Conservation (phyloP, 2,888 invertebrate species). For the Cremastobaeus sp. region DNA sequence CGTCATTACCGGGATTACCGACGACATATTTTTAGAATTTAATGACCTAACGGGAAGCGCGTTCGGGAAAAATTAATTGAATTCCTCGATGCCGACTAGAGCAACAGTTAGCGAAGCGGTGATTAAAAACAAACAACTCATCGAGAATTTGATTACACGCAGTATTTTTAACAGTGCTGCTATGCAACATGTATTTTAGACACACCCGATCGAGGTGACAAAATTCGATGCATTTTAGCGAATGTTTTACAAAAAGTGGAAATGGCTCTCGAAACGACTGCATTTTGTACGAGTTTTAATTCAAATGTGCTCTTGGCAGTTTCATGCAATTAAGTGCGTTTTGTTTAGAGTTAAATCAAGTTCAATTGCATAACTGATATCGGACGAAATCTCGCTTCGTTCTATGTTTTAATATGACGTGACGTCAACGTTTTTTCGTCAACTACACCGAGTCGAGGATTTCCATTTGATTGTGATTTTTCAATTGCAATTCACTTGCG, state of each 20-base stretch:
- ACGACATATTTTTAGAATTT: constrained; percentile 32
- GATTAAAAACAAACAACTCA: constrained; percentile 51
- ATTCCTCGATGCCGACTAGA: constrained; percentile 23
- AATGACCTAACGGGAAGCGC: constrained; percentile 9
- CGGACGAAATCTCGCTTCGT: constrained; percentile 9
- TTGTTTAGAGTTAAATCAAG: constrained; percentile 48
- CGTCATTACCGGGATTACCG: constrained; percentile 33
- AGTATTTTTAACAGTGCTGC: constrained; percentile 1
- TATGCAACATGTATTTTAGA: constrained; percentile 22
- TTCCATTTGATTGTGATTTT: too few species aligned
- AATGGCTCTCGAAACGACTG: constrained; percentile 27
- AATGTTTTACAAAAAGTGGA: constrained; percentile 28
- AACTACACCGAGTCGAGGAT: too few species aligned
- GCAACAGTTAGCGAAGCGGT: constrained; percentile 34
- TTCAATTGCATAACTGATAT: constrained; percentile 46
- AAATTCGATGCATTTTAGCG: constrained; percentile 40
- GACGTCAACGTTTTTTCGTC: neutral
- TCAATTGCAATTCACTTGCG: too few species aligned
- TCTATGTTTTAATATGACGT: constrained; percentile 7
- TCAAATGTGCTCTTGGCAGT: constrained; percentile 46
- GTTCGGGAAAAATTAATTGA: constrained; percentile 36
- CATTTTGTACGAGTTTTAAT: constrained; percentile 39
- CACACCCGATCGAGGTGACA: constrained; percentile 23
- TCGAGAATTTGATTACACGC: constrained; percentile 40
- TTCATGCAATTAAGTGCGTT: constrained; percentile 41